phyloP scores from a whole-genome alignment of 2,113 vertebrate genomes.

The Pungitius pungitius region DNA sequence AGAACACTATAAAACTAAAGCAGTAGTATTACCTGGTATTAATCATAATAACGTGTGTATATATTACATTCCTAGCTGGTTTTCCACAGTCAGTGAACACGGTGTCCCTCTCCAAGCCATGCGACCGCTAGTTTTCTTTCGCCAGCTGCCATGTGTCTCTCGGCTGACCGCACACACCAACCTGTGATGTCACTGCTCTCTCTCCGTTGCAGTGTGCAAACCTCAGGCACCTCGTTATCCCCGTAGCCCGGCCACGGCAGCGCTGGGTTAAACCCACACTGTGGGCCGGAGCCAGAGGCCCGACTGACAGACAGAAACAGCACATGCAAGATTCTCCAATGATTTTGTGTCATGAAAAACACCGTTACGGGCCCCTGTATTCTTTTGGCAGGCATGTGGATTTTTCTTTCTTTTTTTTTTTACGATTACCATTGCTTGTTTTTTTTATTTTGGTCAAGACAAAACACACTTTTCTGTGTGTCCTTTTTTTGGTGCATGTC shows the following conservation, averaged over 20 bases:
- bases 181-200: conserved; percentile 62
- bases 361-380: neutral
- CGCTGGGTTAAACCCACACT: conserved; percentile 54
- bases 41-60: conserved; percentile 30
- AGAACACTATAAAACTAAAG: neutral
- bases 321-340: conserved; percentile 11
- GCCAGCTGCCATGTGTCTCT: conserved; percentile 43
- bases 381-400: neutral
- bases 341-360: conserved; percentile 18
- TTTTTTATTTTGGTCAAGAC: conserved; percentile 1
- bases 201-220: conserved; percentile 36
- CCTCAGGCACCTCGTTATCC: conserved; percentile 76
- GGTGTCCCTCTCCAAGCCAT: conserved; percentile 19
- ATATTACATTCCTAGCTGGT: conserved; percentile 32
- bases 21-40: conserved; percentile 23
- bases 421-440: neutral
- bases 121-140: conserved; percentile 47
- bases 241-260: conserved; percentile 68
- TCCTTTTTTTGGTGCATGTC: too few species aligned
- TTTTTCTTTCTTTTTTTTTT: conserved; percentile 5
- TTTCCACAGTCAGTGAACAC: conserved; percentile 29
- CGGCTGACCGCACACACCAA: conserved; percentile 45
- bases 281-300: conserved; percentile 47
- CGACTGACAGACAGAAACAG: conserved; percentile 58
- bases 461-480: conserved; percentile 7